phyloP scores from a whole-genome alignment of 92 coral and sea anemone species.

The Phenganax stokvisi region DNA sequence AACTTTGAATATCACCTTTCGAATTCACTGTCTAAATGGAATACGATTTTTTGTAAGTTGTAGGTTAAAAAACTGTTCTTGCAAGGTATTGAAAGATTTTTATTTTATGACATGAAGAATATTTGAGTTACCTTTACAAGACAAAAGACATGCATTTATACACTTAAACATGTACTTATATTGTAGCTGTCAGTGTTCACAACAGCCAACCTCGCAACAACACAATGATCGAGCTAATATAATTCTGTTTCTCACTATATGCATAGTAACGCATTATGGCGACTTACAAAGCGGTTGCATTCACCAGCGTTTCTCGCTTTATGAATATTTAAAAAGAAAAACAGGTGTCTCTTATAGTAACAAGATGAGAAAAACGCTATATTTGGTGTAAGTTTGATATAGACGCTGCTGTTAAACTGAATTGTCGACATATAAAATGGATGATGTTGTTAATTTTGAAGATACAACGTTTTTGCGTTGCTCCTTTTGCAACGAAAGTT shows the following conservation, averaged over 20 bases:
- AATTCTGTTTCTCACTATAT: not conserved
- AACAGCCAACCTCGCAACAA: not conserved
- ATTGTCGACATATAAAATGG: not conserved
- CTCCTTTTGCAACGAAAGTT: slow-evolving; percentile 12
- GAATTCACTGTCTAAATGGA: too few species aligned
- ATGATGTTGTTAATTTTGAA: not conserved
- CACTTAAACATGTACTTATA: not conserved
- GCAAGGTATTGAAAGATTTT: not conserved
- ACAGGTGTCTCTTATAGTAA: slow-evolving; percentile 30
- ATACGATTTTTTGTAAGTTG: too few species aligned
- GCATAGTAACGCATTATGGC: not conserved
- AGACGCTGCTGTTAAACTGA: not conserved
- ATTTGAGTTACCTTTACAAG: not conserved
- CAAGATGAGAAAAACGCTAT: not conserved
- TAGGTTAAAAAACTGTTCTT: too few species aligned
- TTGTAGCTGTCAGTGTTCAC: not conserved
- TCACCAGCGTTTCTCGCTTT: not conserved
- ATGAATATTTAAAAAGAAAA: slow-evolving; percentile 9
- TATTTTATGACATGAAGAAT: not conserved
- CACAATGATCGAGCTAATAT: not conserved
- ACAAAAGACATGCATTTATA: not conserved
- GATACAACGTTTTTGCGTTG: not conserved
- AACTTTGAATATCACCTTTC: too few species aligned
- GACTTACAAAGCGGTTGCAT: not conserved
- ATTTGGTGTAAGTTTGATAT: not conserved